Evolutionary conservation across 2,797 vertebrate genomes (phyloP).

Genomic region (Otus scops): DNA sequence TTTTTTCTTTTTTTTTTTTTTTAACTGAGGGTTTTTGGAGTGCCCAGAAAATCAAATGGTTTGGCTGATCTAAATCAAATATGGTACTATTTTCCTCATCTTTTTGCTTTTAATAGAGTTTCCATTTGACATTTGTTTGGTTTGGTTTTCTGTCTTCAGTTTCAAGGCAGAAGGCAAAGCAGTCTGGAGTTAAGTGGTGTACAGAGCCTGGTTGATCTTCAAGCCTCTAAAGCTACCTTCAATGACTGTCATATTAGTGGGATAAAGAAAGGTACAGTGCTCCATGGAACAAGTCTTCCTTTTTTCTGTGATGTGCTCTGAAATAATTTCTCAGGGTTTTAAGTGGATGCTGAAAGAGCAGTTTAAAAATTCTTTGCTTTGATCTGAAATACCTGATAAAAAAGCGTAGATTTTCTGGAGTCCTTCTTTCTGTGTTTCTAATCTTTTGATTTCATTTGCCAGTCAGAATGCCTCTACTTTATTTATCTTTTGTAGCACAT

Average conservation of each 20-base stretch:
- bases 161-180: not conserved
- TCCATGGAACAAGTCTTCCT: not conserved
- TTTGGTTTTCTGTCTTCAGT: not conserved
- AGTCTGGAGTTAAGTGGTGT: not conserved
- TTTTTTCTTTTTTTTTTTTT: not conserved
- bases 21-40: not conserved
- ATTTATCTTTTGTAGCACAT: not conserved
- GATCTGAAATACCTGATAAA: not conserved
- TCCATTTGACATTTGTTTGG: not conserved
- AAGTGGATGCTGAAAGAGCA: not conserved
- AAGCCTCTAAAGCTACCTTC: not conserved
- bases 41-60: not conserved
- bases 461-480: not conserved
- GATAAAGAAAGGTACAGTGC: not conserved
- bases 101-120: not conserved
- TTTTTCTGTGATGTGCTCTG: not conserved
- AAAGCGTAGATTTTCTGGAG: not conserved
- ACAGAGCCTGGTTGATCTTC: not conserved
- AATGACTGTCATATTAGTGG: not conserved
- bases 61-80: not conserved
- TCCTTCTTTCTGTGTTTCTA: not conserved
- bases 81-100: not conserved
- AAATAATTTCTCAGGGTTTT: not conserved
- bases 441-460: not conserved
- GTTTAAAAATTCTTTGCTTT: not conserved